These are phyloP conservation scores for Chrysoperla carnea DNA, from an alignment of 1,140 invertebrate species.

Conservation along the genomic window DNA sequence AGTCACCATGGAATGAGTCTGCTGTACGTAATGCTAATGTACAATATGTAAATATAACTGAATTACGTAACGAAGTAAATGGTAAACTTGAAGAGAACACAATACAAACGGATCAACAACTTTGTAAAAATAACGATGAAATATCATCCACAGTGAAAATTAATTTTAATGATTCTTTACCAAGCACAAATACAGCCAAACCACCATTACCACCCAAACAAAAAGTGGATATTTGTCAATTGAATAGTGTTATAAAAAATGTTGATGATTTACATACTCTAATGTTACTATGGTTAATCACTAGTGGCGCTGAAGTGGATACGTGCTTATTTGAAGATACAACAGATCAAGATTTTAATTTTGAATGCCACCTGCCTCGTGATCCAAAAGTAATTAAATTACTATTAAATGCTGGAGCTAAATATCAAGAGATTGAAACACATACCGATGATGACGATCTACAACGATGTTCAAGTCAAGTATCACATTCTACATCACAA, in stretches of 20 bases:
- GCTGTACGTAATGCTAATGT: not conserved
- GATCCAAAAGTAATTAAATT: slow-evolving; percentile 43
- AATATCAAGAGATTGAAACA: slow-evolving; percentile 26
- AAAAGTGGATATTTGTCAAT: not conserved
- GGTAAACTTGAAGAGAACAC: not conserved
- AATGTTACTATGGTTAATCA: slow-evolving; percentile 45
- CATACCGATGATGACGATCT: slow-evolving; percentile 29
- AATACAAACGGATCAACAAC: not conserved
- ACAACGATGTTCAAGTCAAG: slow-evolving; percentile 35
- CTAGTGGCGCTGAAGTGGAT: slow-evolving; percentile 43
- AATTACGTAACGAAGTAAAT: not conserved
- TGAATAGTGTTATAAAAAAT: not conserved
- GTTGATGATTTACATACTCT: slow-evolving; percentile 35
- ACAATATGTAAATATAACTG: not conserved
- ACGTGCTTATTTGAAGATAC: slow-evolving; percentile 38
- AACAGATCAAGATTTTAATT: slow-evolving; percentile 21
- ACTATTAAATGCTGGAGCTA: slow-evolving; percentile 46
- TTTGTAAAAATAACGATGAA: not conserved
- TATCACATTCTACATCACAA: slow-evolving; percentile 4
- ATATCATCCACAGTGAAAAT: not conserved
- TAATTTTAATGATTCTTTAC: not conserved
- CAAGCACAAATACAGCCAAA: not conserved
- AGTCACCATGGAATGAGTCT: not conserved
- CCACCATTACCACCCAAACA: not conserved
- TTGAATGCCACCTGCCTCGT: slow-evolving; percentile 30